Evolutionary conservation across 2,113 vertebrate genomes (phyloP).

Genomic region (Malurus elegans): DNA sequence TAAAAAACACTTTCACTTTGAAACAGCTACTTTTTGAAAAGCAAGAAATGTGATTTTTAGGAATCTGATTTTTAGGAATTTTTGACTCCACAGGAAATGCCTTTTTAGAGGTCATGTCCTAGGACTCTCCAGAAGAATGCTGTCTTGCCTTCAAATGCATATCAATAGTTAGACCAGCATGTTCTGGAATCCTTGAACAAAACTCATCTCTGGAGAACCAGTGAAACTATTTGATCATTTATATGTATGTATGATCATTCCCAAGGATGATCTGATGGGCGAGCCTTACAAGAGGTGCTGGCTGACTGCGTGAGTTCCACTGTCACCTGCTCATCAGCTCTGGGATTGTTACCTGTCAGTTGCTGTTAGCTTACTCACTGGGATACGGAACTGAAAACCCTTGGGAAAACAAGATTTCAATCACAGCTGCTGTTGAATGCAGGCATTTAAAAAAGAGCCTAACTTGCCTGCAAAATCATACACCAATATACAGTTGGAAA

Average conservation of each 20-base stretch:
- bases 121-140: neutral
- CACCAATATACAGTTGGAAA: neutral
- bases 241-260: neutral
- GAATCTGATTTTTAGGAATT: neutral
- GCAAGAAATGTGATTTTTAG: neutral
- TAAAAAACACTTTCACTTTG: neutral
- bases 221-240: neutral
- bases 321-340: neutral
- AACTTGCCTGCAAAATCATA: neutral
- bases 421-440: neutral
- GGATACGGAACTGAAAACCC: neutral
- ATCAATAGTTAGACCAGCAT: neutral
- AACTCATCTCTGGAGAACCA: neutral
- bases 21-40: neutral
- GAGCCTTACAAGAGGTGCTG: neutral
- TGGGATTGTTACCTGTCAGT: neutral
- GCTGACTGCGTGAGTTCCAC: neutral
- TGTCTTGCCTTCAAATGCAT: neutral
- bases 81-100: neutral
- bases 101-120: neutral
- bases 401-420: neutral
- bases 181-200: neutral
- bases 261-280: neutral
- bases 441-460: neutral
- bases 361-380: neutral